These are phyloP conservation scores for Euzetes globulus DNA, from an alignment of 2,888 invertebrate genomes.

Conservation along the genomic window DNA sequence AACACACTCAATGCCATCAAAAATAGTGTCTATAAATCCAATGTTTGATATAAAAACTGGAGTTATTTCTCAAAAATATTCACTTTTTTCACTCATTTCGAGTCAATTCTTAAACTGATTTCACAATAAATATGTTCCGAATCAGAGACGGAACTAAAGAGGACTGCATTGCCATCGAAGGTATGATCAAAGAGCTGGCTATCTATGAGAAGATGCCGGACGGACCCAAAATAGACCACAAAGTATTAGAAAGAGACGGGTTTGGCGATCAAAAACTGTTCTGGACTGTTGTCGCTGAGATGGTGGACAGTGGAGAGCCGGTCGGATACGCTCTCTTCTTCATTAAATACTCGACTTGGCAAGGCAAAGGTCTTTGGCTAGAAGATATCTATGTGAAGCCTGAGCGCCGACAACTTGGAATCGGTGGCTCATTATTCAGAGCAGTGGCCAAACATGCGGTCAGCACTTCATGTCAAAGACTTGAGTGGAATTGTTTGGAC, in stretches of 20 bases:
- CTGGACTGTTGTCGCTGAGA: not conserved
- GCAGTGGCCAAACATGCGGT: conserved; percentile 40
- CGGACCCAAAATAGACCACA: not conserved
- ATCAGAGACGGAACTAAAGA: not conserved
- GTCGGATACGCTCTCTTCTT: conserved; percentile 47
- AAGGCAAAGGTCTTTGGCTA: conserved; percentile 47
- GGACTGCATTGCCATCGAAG: conserved; percentile 4
- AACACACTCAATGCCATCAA: no score
- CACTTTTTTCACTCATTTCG: no score
- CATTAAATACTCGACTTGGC: conserved; percentile 48
- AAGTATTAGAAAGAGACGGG: conserved; percentile 19
- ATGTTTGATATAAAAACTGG: no score
- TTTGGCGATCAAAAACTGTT: conserved; percentile 23
- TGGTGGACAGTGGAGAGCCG: not conserved
- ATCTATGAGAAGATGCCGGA: conserved; percentile 17
- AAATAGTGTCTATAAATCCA: no score
- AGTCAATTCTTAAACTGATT: no score
- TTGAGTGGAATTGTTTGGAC: conserved; percentile 46
- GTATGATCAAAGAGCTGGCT: conserved; percentile 26
- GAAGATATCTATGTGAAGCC: conserved; percentile 49
- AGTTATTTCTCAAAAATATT: no score
- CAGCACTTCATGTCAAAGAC: conserved; percentile 41
- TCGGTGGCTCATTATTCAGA: conserved; percentile 46
- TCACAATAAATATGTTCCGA: not conserved
- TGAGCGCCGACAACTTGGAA: conserved; percentile 45